These are phyloP conservation scores for Chroicocephalus ridibundus DNA, from an alignment of 2,113 vertebrate genomes.

Conservation along the genomic window DNA sequence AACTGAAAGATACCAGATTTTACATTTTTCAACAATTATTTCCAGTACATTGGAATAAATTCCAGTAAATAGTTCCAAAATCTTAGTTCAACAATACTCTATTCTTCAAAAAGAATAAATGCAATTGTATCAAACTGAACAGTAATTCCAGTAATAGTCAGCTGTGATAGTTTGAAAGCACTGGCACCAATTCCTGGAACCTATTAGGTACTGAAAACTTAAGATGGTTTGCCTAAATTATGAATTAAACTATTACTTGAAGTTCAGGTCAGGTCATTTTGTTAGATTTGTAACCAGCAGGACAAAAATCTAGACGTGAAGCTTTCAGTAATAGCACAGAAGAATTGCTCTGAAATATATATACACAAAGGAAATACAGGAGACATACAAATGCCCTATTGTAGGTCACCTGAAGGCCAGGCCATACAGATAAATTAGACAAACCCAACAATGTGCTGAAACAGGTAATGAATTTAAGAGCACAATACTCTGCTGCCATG, in stretches of 20 bases:
- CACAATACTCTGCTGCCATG: neutral
- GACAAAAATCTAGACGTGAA: neutral
- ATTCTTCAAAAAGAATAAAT: slow-evolving; percentile 1
- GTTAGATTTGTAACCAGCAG: neutral
- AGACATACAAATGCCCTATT: neutral
- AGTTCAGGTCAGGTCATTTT: neutral
- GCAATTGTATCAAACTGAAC: neutral
- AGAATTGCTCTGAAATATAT: neutral
- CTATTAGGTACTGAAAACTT: neutral
- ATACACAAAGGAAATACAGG: neutral
- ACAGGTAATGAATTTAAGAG: neutral
- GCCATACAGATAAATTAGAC: neutral
- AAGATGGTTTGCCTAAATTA: neutral
- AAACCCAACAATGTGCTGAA: neutral
- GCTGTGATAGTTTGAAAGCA: neutral
- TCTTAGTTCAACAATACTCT: neutral
- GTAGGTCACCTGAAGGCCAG: neutral
- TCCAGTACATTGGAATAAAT: neutral
- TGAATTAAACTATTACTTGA: neutral
- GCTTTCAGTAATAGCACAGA: neutral
- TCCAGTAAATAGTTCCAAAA: neutral
- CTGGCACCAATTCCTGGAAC: neutral
- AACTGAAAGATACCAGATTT: neutral
- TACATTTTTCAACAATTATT: neutral
- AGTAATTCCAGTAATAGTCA: neutral